Percentiles rank a stretch among this genome's conserved stretches.
phyloP scores from a whole-genome alignment of 1,140 invertebrate species.

The Anastrepha ludens region DNA sequence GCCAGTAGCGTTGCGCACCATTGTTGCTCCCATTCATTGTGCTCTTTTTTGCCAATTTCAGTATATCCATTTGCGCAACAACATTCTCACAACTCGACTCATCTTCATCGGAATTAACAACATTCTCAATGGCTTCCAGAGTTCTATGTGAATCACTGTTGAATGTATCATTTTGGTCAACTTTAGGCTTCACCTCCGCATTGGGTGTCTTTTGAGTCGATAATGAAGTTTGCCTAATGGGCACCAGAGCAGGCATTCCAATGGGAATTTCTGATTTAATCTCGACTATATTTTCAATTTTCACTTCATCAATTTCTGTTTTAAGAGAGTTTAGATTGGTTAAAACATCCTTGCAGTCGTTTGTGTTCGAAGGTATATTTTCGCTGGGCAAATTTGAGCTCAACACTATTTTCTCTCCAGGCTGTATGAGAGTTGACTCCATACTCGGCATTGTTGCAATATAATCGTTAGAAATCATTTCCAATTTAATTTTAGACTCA shows the following conservation, averaged over 20 bases:
- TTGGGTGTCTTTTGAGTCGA: background rate
- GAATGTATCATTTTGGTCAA: background rate
- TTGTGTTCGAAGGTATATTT: background rate
- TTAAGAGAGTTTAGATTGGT: background rate
- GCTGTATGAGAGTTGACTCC: background rate
- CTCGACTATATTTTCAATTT: background rate
- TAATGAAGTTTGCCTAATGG: background rate
- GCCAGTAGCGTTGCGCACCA: slow-evolving; percentile 37
- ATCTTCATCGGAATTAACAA: slow-evolving; percentile 54
- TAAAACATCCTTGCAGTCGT: background rate
- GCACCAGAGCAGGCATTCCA: slow-evolving; percentile 2
- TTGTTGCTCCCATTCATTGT: slow-evolving; percentile 33
- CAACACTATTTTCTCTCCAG: background rate
- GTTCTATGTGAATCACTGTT: background rate
- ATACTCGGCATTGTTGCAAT: background rate
- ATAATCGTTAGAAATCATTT: background rate
- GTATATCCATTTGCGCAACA: slow-evolving; percentile 67
- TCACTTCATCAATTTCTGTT: background rate
- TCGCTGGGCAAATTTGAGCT: background rate
- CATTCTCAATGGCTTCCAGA: background rate
- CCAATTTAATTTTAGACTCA: background rate
- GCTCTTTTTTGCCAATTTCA: slow-evolving; percentile 60
- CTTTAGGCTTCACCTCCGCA: background rate
- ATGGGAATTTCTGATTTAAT: slow-evolving; percentile 16
- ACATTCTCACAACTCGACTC: slow-evolving; percentile 55